These are phyloP conservation scores for Chlorospingus semifuscus DNA, from an alignment of 2,797 vertebrate genomes.

Conservation along the genomic window DNA sequence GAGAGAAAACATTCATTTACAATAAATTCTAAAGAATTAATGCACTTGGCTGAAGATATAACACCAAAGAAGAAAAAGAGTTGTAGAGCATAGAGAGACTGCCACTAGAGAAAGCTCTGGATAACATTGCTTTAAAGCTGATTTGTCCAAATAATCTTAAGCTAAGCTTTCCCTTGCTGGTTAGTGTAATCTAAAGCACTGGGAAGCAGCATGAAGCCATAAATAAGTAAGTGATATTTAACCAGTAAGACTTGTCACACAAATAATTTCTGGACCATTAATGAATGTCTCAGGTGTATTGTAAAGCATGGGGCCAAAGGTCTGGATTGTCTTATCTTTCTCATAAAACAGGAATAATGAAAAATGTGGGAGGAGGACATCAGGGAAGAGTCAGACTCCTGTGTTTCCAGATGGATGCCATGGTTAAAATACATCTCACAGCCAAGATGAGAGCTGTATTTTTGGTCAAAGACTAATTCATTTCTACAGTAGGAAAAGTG, in stretches of 20 bases:
- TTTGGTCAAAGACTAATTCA: neutral
- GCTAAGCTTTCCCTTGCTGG: neutral
- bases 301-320: neutral
- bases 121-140: neutral
- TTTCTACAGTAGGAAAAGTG: neutral
- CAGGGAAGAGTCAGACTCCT: neutral
- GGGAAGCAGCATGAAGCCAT: neutral
- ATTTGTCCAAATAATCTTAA: neutral
- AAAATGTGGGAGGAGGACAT: neutral
- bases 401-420: neutral
- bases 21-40: neutral
- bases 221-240: neutral
- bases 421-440: neutral
- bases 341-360: neutral
- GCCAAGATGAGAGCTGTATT: neutral
- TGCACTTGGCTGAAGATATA: neutral
- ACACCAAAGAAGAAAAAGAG: neutral
- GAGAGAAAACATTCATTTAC: neutral
- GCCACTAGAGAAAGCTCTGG: neutral
- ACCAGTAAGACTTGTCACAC: neutral
- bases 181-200: neutral
- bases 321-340: neutral
- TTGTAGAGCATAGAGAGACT: neutral
- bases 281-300: neutral
- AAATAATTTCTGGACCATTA: slow-evolving; percentile 20